Evolutionary conservation across 2,888 invertebrate species (phyloP).

Genomic region (Hemicrepidius hirtus): DNA sequence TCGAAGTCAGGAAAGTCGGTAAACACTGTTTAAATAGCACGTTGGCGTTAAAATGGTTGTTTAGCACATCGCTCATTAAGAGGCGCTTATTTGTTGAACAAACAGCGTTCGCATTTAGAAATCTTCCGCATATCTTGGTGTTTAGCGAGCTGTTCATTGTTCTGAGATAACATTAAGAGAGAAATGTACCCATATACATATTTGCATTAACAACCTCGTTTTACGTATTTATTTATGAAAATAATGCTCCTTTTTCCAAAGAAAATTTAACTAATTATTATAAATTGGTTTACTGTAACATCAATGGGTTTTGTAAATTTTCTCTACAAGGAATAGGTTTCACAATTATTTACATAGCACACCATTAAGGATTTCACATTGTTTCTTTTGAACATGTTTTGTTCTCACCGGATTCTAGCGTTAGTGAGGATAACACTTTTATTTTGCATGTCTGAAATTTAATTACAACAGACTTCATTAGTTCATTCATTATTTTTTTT

Average conservation of each 20-base stretch:
- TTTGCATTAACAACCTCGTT: slow-evolving; percentile 36
- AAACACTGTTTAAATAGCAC: slow-evolving; percentile 64
- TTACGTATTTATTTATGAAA: slow-evolving; percentile 32
- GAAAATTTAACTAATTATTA: not conserved
- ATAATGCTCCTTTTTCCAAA: not conserved
- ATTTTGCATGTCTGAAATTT: no score
- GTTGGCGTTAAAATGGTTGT: slow-evolving; percentile 60
- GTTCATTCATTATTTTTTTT: no score
- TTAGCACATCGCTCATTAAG: slow-evolving; percentile 58
- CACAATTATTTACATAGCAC: no score
- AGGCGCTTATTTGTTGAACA: slow-evolving; percentile 52
- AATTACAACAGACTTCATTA: no score
- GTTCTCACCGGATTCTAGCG: no score
- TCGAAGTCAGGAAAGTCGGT: slow-evolving; percentile 61
- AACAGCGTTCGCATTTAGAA: slow-evolving; percentile 47
- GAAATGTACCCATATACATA: slow-evolving; percentile 35
- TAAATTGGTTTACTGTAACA: no score
- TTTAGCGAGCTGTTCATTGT: slow-evolving; percentile 51
- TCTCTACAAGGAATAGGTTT: no score
- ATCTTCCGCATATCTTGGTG: slow-evolving; percentile 50
- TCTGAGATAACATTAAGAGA: slow-evolving; percentile 46
- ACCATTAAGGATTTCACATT: no score
- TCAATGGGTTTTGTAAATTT: no score
- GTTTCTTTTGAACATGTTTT: no score
- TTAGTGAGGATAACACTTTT: no score